Base-by-base conservation (phyloP, 2,888 invertebrate genomes). In the Acrobasis repandana region DNA sequence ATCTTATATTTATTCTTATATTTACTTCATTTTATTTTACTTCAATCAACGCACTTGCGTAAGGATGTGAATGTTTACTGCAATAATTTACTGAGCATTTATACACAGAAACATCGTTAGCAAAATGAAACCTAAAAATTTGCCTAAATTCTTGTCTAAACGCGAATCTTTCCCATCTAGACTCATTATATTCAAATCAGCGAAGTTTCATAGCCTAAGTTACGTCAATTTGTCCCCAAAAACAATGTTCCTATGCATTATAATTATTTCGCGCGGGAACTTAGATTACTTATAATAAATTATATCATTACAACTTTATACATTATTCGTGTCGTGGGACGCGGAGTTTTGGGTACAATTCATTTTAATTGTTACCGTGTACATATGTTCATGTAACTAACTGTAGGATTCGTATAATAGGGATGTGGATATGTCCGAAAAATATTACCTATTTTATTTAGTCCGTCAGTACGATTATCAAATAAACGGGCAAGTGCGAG, bases 231-330 rank as follows among this genome's bases (percentile, higher is more conserved):
- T 57, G 15, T 33, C 11, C 57, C 20, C 58, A 46, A 51, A 59
- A 51, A 51, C 58, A 50, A 38, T 50, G 16, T 18, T 49, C 16
- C 49, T 16, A 47, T 15, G 20, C 48, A 38, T 58, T 49, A 58
- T 58, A 36, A 43, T 59, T 36, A 59, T 51, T 59, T 58, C 50
- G 16, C 49, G 14, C 9, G 18, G 33, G 28, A 52, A 50, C 43
- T 52, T 52, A 47, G 6, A 49, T 58, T 49, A 49, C 49, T 49
- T 58, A 50, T 52, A 52, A 60, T 52, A 52, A 59, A 60, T 60
- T 43, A 60, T 43, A 46, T 52, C 60, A 52, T 60, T 60, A 60
- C 33, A 60, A 60, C 52, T 60, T 60, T 60, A 28, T 20, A 34
- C 60, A 60, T 60, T 60, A 60, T 47, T 52, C 47, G 52, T 52